A percentile compares a stretch with the other conserved stretches of the same genome.
Evolutionary conservation across 1,140 invertebrate species (phyloP).

Genomic region (Mizuhopecten yessoensis): DNA sequence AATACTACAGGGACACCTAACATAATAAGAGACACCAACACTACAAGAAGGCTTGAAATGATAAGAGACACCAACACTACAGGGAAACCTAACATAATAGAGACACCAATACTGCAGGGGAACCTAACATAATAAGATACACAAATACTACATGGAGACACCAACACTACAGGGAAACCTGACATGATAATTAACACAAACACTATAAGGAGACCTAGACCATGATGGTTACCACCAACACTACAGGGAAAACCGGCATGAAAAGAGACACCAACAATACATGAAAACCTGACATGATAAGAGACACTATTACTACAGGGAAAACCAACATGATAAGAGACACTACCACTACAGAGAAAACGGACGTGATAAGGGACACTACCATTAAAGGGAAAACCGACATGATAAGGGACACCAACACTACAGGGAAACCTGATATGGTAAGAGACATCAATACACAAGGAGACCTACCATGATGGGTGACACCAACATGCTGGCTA

Average conservation of each 20-base stretch:
- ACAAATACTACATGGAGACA: constrained; percentile 84
- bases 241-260: constrained; percentile 86
- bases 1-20: no score
- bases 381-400: not conserved
- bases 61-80: not conserved
- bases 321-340: constrained; percentile 90
- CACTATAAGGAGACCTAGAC: constrained; percentile 79
- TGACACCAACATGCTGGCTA: constrained; percentile 94
- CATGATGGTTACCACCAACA: not conserved
- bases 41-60: not conserved
- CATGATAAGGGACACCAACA: not conserved
- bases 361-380: constrained; percentile 93
- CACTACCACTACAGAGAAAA: constrained; percentile 86
- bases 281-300: constrained; percentile 88
- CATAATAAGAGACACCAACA: not conserved
- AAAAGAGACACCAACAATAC: constrained; percentile 91
- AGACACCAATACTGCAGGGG: constrained; percentile 64
- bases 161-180: constrained; percentile 86
- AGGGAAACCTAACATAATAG: no score
- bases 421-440: constrained; percentile 87
- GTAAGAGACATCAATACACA: constrained; percentile 91
- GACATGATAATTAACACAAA: constrained; percentile 93
- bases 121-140: not conserved
- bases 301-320: constrained; percentile 89
- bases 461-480: constrained; percentile 91